Evolutionary conservation across 2,113 vertebrate genomes (phyloP).

Genomic region (Microtus ochrogaster): DNA sequence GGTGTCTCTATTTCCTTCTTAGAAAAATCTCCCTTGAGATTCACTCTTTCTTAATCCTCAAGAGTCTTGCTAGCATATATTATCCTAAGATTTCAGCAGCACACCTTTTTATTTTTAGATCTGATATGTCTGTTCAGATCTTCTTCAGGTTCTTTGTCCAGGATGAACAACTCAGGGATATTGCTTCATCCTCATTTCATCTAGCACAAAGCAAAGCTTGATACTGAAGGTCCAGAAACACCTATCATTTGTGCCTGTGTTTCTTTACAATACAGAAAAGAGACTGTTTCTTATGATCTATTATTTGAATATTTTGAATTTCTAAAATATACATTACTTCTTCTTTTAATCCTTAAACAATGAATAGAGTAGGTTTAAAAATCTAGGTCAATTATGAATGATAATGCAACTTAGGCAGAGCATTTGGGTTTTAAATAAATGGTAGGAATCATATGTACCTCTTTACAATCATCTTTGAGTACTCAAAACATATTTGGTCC

Average conservation of each 20-base stretch:
- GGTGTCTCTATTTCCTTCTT: neutral
- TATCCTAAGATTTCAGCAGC: neutral
- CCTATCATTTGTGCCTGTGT: neutral
- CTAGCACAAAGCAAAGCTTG: neutral
- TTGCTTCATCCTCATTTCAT: neutral
- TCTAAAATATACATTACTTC: neutral
- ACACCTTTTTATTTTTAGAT: conserved; percentile 19
- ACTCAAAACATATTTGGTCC: neutral
- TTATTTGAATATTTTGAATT: neutral
- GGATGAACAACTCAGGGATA: neutral
- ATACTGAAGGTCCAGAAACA: neutral
- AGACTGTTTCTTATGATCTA: neutral
- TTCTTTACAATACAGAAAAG: neutral
- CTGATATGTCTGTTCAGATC: neutral
- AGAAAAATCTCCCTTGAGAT: neutral
- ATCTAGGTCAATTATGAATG: neutral
- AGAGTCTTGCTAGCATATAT: neutral
- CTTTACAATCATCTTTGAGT: neutral
- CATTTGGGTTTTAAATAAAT: neutral
- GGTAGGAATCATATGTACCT: neutral
- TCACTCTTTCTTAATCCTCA: neutral
- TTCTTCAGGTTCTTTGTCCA: neutral
- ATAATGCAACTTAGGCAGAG: neutral
- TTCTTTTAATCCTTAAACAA: neutral
- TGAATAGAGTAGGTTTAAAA: neutral